These are phyloP conservation scores for western clawed frog (Xenopus tropicalis) DNA, from an alignment of 2,113 vertebrate species.

Conservation along the genomic window DNA sequence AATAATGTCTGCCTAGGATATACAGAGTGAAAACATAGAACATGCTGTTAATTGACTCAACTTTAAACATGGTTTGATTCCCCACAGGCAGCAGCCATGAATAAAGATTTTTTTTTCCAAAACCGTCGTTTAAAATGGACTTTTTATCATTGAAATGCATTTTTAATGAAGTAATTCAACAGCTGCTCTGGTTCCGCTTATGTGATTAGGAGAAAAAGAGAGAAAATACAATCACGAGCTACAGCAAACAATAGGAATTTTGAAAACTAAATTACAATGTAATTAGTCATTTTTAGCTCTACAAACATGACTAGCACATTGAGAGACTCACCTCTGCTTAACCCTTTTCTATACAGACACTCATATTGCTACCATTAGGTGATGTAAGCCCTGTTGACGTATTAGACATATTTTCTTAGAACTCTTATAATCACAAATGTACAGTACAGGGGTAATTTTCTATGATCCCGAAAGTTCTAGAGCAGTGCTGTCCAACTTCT, in stretches of 20 bases:
- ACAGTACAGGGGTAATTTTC: too few species aligned
- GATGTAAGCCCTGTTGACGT: too few species aligned
- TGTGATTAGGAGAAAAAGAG: constrained; percentile 30
- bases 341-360: neutral
- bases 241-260: constrained; percentile 33
- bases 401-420: too few species aligned
- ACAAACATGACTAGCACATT: constrained; percentile 11
- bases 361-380: too few species aligned
- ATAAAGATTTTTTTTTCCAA: constrained; percentile 17
- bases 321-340: constrained; percentile 7
- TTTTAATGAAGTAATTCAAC: constrained; percentile 32
- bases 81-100: constrained; percentile 17
- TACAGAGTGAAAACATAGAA: constrained; percentile 4
- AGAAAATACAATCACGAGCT: constrained; percentile 26
- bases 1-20: constrained; percentile 9
- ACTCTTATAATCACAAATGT: too few species aligned
- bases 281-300: constrained; percentile 27
- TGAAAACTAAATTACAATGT: constrained; percentile 21
- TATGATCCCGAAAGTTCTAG: too few species aligned
- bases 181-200: constrained; percentile 35
- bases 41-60: constrained; percentile 20
- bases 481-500: too few species aligned
- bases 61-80: constrained; percentile 25
- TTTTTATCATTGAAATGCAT: constrained; percentile 41
- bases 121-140: constrained; percentile 19